Evolutionary conservation across 2,888 invertebrate genomes (phyloP), one percentile per base, ranked within the genome.

Genomic region (Muschampia plurimacula): DNA sequence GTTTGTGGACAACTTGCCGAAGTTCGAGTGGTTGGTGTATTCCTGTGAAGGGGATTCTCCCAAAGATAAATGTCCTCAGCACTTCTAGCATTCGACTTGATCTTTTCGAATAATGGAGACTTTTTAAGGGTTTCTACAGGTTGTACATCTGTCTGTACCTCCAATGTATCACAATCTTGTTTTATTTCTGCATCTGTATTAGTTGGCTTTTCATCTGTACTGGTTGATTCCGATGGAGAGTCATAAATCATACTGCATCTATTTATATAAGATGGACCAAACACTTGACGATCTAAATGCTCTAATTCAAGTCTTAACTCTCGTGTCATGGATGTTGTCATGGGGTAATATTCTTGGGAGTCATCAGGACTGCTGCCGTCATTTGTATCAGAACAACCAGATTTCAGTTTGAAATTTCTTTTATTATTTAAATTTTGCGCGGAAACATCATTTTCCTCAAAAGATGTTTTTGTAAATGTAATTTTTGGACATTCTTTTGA

Each of bases 311-410:
- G 94, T 80, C 97, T 95, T 80, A 98, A 89, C 85, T 98, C 98
- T 80, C 97, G 95, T 0, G 98, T 98, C 93, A 98, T 97, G 2
- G 98, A 97, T 5, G 97, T 98, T 0, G 97, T 97, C 96, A 98
- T 97, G 2, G 98, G 97, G 83, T 97, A 97, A 85, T 97, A 98
- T 83, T 97, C 97, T 79, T 97, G 96, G 1, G 97, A 96, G 86
- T 97, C 97, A 79, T 97, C 97, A 0, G 97, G 97, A 76, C 97
- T 97, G 79, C 95, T 96, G 65, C 96, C 96, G 73, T 96, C 96
- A 77, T 95, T 92, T 12, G 86, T 78, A 65, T 93, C 92, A 4
- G 81, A 79, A 84, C 86, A 77, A 78, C 85, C 81, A 78, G 86
- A 84, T 77, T 82, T 92, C 68, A 80, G 75, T 80, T 87, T 91